Evolutionary conservation across 2,113 vertebrate species (phyloP).

Genomic region (Mormyrus lacerda): DNA sequence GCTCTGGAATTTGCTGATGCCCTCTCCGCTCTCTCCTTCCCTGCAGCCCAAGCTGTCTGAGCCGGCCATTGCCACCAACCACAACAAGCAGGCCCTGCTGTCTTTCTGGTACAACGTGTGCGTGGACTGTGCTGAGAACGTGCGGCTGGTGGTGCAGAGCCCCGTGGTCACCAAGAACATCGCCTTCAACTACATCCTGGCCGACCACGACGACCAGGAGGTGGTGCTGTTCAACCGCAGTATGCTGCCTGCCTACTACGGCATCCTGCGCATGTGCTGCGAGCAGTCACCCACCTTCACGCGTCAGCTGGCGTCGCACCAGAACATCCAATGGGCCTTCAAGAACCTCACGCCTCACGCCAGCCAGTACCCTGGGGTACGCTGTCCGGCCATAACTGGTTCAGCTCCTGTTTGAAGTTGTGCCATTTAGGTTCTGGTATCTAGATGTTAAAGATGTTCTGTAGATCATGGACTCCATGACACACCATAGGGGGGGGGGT

Average conservation of each 20-base stretch:
- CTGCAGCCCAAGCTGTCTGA: conserved; percentile 89
- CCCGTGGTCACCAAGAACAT: conserved; percentile 98
- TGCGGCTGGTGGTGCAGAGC: conserved; percentile 96
- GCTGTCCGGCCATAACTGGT: conserved; percentile 20
- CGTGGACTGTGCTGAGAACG: conserved; percentile 92
- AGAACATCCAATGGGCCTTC: conserved; percentile 99
- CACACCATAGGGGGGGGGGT: neutral
- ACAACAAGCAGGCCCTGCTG: conserved; percentile 97
- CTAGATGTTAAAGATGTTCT: neutral
- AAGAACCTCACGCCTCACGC: conserved; percentile 98
- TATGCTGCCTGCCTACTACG: conserved; percentile 98
- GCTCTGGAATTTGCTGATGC: neutral
- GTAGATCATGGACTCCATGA: neutral
- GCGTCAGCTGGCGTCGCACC: conserved; percentile 90
- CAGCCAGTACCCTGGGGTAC: conserved; percentile 96
- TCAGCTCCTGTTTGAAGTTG: neutral
- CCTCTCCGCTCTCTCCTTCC: too few relatives aligned
- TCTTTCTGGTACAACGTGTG: conserved; percentile 99
- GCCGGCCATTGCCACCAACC: conserved; percentile 97
- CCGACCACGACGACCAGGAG: conserved; percentile 98
- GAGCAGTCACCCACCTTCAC: conserved; percentile 93
- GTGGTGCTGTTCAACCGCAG: conserved; percentile 98
- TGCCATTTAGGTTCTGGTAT: neutral
- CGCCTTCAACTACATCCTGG: conserved; percentile 99
- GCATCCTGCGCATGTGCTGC: conserved; percentile 96